These are phyloP conservation scores for Scytalopus superciliaris DNA, from an alignment of 2,113 vertebrate genomes.

Conservation along the genomic window DNA sequence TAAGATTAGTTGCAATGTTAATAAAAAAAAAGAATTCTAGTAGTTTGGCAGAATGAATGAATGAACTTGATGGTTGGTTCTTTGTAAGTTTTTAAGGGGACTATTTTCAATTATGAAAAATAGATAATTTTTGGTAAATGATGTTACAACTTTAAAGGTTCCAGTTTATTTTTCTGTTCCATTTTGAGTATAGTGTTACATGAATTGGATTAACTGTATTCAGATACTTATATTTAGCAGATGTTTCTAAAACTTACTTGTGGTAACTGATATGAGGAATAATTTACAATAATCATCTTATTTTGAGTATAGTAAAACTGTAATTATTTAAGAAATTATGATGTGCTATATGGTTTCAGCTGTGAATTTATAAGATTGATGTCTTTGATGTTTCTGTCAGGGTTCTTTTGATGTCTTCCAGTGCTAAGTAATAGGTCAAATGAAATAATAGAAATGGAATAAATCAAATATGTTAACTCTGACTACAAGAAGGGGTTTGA, in stretches of 20 bases:
- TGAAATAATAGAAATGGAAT: conserved; percentile 28
- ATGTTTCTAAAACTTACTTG: conserved; percentile 19
- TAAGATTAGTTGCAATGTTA: not conserved
- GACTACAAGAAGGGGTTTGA: not conserved
- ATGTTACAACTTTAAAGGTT: not conserved
- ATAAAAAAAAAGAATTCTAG: not conserved
- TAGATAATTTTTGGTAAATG: not conserved
- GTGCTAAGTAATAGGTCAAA: conserved; percentile 48
- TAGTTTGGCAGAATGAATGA: not conserved
- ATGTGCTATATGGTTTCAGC: conserved; percentile 12
- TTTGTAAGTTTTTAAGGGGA: not conserved
- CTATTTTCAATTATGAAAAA: not conserved
- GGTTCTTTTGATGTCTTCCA: conserved; percentile 52
- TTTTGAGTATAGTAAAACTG: conserved; percentile 37
- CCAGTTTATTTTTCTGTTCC: not conserved
- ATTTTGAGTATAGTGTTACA: not conserved
- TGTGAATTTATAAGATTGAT: conserved; percentile 18
- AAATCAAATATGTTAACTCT: conserved; percentile 16
- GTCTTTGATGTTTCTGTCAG: conserved; percentile 49
- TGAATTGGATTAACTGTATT: conserved; percentile 34
- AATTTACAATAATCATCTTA: conserved; percentile 45
- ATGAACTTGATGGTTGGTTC: not conserved
- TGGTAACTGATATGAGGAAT: conserved; percentile 32
- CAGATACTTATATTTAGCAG: not conserved
- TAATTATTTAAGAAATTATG: conserved; percentile 40